phyloP scores from a whole-genome alignment of 2,888 invertebrate genomes.

The Leptura quadrifasciata region DNA sequence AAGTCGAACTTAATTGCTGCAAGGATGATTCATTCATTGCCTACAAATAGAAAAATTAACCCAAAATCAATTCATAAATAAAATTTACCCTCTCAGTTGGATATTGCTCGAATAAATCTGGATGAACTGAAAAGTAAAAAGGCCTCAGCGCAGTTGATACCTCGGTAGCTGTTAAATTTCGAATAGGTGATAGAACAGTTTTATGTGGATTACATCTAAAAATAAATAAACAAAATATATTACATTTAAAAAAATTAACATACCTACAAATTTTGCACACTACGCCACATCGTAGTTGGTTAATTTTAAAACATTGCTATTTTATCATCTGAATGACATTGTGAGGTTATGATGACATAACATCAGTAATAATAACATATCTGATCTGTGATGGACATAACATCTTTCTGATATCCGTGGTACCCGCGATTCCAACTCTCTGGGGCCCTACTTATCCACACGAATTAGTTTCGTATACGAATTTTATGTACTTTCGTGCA shows the following conservation, averaged over 20 bases:
- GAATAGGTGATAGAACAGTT: slow-evolving; percentile 46
- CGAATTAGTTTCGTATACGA: too few species aligned
- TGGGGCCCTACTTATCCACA: too few species aligned
- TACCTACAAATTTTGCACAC: slow-evolving; percentile 51
- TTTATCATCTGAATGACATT: slow-evolving; percentile 19
- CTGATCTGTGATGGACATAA: too few species aligned
- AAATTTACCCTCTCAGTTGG: slow-evolving; percentile 87
- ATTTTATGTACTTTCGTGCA: too few species aligned
- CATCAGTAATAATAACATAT: neutral
- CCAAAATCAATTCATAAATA: slow-evolving; percentile 15
- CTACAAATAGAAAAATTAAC: slow-evolving; percentile 72
- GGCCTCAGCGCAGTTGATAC: slow-evolving; percentile 93
- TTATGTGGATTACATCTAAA: slow-evolving; percentile 29
- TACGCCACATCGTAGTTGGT: slow-evolving; percentile 51
- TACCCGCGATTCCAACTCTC: too few species aligned
- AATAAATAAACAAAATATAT: slow-evolving; percentile 14
- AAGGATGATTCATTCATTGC: slow-evolving; percentile 92
- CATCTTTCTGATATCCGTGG: too few species aligned
- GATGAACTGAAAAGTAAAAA: slow-evolving; percentile 96
- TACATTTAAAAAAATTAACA: slow-evolving; percentile 21
- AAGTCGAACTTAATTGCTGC: slow-evolving; percentile 89
- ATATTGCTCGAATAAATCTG: slow-evolving; percentile 94
- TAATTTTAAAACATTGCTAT: slow-evolving; percentile 5
- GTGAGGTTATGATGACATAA: slow-evolving; percentile 24
- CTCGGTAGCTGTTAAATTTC: slow-evolving; percentile 91